A percentile compares a stretch with the other conserved stretches of the same genome.
These are phyloP conservation scores for Tetheella fluctuosa DNA, from an alignment of 2,888 invertebrate species.

Conservation along the genomic window DNA sequence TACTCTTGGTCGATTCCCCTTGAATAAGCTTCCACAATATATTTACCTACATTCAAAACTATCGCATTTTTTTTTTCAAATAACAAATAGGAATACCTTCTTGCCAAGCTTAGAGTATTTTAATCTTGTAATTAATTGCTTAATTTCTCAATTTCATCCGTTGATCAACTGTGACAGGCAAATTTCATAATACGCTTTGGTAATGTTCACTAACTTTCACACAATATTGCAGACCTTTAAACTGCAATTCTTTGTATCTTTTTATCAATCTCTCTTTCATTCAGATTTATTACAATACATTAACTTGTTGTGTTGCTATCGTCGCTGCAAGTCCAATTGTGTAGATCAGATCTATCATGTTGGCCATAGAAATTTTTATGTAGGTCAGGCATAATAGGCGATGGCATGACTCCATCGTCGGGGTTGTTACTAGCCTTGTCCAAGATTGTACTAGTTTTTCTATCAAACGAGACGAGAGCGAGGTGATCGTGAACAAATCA, in stretches of 20 bases:
- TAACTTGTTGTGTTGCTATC: conserved; percentile 1
- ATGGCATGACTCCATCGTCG: conserved; percentile 61
- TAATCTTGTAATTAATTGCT: no score
- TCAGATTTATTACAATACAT: conserved; percentile 2
- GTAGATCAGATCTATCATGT: conserved; percentile 37
- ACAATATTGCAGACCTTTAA: no score
- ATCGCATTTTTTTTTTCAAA: background rate
- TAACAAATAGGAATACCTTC: no score
- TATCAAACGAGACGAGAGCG: conserved; percentile 64
- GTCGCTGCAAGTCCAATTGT: conserved; percentile 9
- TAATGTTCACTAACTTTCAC: background rate
- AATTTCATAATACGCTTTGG: background rate
- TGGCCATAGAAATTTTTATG: conserved; percentile 53
- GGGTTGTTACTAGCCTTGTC: conserved; percentile 69
- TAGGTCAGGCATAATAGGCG: conserved; percentile 73
- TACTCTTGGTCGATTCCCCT: background rate
- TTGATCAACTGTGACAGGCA: background rate
- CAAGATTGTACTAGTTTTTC: conserved; percentile 78
- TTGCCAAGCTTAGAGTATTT: no score
- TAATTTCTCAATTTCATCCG: background rate
- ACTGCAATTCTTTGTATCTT: background rate
- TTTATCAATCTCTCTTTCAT: background rate
- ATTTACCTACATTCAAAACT: background rate
- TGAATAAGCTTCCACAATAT: background rate
- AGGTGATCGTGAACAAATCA: conserved; percentile 60